Conservation (phyloP, 1,140 invertebrate genomes). For the Drosophila ironensis region DNA sequence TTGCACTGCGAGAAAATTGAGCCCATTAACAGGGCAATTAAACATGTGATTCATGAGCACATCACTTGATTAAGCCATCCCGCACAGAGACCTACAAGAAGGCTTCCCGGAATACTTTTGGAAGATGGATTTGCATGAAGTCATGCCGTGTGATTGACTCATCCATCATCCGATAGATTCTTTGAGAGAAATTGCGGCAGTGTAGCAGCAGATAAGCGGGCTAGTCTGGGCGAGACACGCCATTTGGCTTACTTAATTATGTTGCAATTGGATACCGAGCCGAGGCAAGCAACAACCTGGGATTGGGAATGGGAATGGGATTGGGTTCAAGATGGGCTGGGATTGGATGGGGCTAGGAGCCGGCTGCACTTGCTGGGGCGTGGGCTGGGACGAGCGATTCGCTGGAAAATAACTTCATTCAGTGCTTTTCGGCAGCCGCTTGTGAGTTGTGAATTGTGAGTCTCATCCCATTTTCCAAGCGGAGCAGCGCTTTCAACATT, state of each 20-base stretch:
- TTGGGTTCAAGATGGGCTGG: neutral
- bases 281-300: conserved; percentile 27
- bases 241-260: conserved; percentile 77
- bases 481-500: conserved; percentile 40
- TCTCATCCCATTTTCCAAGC: conserved; percentile 1
- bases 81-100: too few relatives aligned
- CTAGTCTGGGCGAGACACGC: conserved; percentile 34
- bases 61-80: neutral
- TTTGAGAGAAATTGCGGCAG: too few relatives aligned
- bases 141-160: conserved; percentile 16
- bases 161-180: conserved; percentile 18
- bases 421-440: conserved; percentile 18
- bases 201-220: conserved; percentile 26
- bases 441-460: neutral
- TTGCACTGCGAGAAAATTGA: conserved; percentile 5
- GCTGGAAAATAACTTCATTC: conserved; percentile 57
- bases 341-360: neutral
- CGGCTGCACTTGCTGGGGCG: conserved; percentile 32
- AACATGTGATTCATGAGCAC: neutral
- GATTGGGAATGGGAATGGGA: conserved; percentile 17
- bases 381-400: conserved; percentile 20
- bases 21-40: neutral
- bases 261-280: conserved; percentile 69
- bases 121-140: conserved; percentile 6
- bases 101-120: too few relatives aligned